phyloP scores from a whole-genome alignment of 2,113 vertebrate species.

The Regulus satrapa region DNA sequence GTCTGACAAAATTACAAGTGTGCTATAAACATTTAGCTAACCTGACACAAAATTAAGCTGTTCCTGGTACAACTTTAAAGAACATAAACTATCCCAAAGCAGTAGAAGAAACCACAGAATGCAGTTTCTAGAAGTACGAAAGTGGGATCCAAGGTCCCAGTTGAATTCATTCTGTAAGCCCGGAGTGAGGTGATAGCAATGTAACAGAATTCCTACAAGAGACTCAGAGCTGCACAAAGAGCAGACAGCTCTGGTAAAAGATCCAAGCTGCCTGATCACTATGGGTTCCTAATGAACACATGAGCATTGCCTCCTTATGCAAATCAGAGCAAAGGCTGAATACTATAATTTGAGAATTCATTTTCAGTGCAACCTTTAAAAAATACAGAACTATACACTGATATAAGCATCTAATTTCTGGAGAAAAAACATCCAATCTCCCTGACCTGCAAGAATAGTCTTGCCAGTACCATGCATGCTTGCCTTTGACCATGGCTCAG shows the following conservation, averaged over 20 bases:
- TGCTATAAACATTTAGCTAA: neutral
- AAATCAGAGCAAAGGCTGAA: neutral
- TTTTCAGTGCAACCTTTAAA: neutral
- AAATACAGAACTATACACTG: neutral
- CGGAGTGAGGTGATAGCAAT: rapidly evolving
- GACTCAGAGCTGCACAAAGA: neutral
- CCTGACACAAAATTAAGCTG: neutral
- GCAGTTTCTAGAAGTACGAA: neutral
- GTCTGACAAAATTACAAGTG: neutral
- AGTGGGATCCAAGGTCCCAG: neutral
- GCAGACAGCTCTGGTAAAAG: neutral
- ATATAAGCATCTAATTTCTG: neutral
- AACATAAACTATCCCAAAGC: neutral
- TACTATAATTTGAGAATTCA: neutral
- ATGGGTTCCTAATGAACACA: neutral
- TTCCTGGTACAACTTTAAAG: neutral
- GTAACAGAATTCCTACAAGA: neutral
- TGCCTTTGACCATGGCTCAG: neutral
- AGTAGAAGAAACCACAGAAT: neutral
- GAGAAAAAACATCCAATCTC: neutral
- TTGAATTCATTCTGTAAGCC: neutral
- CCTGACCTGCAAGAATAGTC: neutral
- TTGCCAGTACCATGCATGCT: neutral
- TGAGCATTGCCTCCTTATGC: neutral
- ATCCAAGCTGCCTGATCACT: neutral